Percentiles rank a stretch among this genome's conserved stretches.
These are phyloP conservation scores for Tokudaia tokunoshimensis DNA, from an alignment of 2,797 vertebrate species.

Conservation along the genomic window DNA sequence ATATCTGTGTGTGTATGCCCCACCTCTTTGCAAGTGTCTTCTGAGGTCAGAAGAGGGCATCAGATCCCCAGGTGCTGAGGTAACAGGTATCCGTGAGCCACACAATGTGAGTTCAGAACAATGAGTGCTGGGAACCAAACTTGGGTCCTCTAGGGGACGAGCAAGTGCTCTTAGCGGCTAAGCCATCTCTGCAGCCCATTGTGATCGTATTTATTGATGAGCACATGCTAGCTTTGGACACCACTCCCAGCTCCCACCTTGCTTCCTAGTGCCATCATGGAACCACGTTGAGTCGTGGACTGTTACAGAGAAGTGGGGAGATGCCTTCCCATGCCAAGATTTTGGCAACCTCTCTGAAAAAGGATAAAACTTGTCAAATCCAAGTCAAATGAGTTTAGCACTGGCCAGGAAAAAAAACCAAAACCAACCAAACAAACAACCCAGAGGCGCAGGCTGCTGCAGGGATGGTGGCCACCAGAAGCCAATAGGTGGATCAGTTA, in stretches of 20 bases:
- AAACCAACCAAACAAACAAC: background rate
- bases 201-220: background rate
- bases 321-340: background rate
- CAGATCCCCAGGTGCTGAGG: background rate
- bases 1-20: background rate
- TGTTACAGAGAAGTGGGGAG: background rate
- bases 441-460: background rate
- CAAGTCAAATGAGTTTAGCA: background rate
- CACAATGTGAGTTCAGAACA: background rate
- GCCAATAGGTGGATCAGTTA: background rate
- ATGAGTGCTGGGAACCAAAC: background rate
- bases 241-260: background rate
- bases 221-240: background rate
- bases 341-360: background rate
- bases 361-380: slow-evolving; percentile 9
- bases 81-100: background rate
- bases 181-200: background rate
- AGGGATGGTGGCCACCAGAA: background rate
- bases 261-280: background rate
- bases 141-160: background rate
- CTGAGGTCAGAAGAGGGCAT: background rate
- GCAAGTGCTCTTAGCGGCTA: background rate
- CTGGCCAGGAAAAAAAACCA: background rate
- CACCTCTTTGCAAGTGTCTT: background rate
- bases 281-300: background rate